A percentile compares a stretch with the other conserved stretches of the same genome.
These are phyloP conservation scores for Molanna angustata DNA, from an alignment of 2,888 invertebrate species.

Conservation along the genomic window DNA sequence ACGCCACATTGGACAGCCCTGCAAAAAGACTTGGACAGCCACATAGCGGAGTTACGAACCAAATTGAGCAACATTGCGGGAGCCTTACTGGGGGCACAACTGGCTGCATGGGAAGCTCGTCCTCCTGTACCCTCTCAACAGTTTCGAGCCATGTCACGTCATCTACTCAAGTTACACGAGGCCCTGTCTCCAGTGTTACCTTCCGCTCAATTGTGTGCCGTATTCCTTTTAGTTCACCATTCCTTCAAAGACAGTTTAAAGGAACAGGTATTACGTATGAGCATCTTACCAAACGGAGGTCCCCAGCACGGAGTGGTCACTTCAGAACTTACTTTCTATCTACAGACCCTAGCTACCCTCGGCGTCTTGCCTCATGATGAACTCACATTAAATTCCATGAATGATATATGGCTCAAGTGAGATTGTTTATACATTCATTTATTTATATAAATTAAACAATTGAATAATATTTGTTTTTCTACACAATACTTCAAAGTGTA, in stretches of 20 bases:
- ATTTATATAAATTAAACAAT: constrained; percentile 3
- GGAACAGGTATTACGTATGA: constrained; percentile 80
- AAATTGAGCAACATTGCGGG: constrained; percentile 91
- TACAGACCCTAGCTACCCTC: constrained; percentile 79
- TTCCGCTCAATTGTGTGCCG: constrained; percentile 68
- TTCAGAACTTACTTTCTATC: constrained; percentile 86
- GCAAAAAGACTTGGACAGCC: constrained; percentile 79
- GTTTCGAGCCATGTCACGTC: constrained; percentile 82
- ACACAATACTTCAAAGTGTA: too few relatives aligned
- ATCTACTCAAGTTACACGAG: constrained; percentile 88
- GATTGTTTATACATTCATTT: not conserved
- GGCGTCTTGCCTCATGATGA: constrained; percentile 74
- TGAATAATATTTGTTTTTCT: too few relatives aligned
- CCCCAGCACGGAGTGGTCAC: constrained; percentile 95
- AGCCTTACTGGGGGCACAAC: constrained; percentile 75
- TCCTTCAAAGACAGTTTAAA: constrained; percentile 84
- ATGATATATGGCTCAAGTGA: constrained; percentile 77
- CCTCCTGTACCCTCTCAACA: constrained; percentile 93
- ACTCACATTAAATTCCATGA: constrained; percentile 71
- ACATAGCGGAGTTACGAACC: constrained; percentile 87
- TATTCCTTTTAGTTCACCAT: constrained; percentile 77
- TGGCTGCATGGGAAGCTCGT: constrained; percentile 88
- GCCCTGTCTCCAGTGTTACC: constrained; percentile 85
- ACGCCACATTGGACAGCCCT: constrained; percentile 64
- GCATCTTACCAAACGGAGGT: constrained; percentile 93